Conservation (phyloP, 2,888 invertebrate genomes). For the Drosophila atripex region DNA sequence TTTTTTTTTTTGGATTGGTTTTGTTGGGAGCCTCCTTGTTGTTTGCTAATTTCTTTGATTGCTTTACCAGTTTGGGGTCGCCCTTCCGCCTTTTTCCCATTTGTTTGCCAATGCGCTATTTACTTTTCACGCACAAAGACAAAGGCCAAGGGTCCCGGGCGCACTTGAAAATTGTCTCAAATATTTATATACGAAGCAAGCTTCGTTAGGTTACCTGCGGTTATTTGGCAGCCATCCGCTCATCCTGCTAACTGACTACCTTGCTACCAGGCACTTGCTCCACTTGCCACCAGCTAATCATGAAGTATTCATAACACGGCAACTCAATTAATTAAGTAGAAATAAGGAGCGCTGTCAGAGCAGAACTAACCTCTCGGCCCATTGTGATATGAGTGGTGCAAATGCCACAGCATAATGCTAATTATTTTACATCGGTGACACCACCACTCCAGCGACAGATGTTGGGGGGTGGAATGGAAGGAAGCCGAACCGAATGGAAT, state of each 20-base stretch:
- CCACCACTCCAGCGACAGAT: constrained; percentile 1
- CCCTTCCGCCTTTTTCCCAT: constrained; percentile 28
- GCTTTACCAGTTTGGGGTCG: constrained; percentile 62
- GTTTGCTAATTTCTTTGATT: constrained; percentile 81
- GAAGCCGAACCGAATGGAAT: constrained; percentile 5
- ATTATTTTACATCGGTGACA: constrained; percentile 64
- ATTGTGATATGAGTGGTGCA: constrained; percentile 45
- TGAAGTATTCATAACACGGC: constrained; percentile 73
- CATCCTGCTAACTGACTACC: constrained; percentile 22
- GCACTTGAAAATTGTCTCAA: constrained; percentile 79
- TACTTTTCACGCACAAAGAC: constrained; percentile 71
- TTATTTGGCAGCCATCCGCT: constrained; percentile 50
- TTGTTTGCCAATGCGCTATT: constrained; percentile 75
- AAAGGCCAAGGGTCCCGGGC: constrained; percentile 70
- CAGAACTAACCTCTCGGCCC: constrained; percentile 33
- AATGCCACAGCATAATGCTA: constrained; percentile 63
- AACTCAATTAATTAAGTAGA: constrained; percentile 77
- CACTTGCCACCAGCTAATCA: constrained; percentile 30
- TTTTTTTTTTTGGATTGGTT: constrained; percentile 10
- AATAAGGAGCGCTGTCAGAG: constrained; percentile 44
- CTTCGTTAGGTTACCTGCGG: constrained; percentile 65
- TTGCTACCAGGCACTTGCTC: not conserved
- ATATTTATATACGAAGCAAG: constrained; percentile 64
- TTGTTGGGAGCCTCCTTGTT: constrained; percentile 46
- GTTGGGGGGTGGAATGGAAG: not conserved